These are phyloP conservation scores for Drosophila bunnanda DNA, from an alignment of 2,888 invertebrate species.

Conservation along the genomic window DNA sequence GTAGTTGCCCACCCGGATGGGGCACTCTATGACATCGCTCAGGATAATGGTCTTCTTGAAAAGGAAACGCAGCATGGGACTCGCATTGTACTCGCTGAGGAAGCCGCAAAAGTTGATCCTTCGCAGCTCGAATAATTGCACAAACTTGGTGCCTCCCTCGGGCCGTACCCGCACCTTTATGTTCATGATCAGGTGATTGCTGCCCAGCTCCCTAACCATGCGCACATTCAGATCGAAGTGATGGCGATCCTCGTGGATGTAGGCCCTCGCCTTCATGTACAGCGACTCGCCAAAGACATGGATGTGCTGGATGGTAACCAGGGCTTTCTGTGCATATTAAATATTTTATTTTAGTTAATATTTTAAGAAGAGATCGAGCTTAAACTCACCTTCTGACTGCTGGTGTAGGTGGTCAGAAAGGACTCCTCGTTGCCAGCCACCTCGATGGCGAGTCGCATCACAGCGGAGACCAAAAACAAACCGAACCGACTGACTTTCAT, in stretches of 20 bases:
- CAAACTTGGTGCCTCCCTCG: constrained; percentile 5
- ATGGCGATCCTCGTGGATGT: constrained; percentile 49
- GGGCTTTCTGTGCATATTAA: not conserved
- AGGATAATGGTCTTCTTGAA: constrained; percentile 42
- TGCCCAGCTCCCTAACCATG: constrained; percentile 51
- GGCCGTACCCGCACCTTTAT: constrained; percentile 43
- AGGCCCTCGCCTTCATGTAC: constrained; percentile 46
- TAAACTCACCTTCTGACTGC: constrained; percentile 6
- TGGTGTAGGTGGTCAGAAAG: not conserved
- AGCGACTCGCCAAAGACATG: constrained; percentile 43
- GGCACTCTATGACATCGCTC: constrained; percentile 50
- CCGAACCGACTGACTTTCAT: constrained; percentile 30
- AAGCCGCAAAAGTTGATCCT: constrained; percentile 64
- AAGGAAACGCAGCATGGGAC: constrained; percentile 38
- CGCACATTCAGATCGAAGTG: constrained; percentile 57
- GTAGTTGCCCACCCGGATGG: constrained; percentile 57
- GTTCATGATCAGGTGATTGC: constrained; percentile 66
- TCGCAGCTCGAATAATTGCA: constrained; percentile 45
- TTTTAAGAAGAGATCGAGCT: no score
- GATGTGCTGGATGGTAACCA: constrained; percentile 25
- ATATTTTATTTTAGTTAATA: fast-evolving
- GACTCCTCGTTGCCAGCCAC: not conserved
- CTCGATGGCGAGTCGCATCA: not conserved
- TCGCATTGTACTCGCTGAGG: constrained; percentile 48
- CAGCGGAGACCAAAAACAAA: constrained; percentile 8